A percentile compares a stretch with the other conserved stretches of the same genome.
Evolutionary conservation across 2,888 invertebrate genomes (phyloP).

Genomic region (Mechanitis mazaeus): DNA sequence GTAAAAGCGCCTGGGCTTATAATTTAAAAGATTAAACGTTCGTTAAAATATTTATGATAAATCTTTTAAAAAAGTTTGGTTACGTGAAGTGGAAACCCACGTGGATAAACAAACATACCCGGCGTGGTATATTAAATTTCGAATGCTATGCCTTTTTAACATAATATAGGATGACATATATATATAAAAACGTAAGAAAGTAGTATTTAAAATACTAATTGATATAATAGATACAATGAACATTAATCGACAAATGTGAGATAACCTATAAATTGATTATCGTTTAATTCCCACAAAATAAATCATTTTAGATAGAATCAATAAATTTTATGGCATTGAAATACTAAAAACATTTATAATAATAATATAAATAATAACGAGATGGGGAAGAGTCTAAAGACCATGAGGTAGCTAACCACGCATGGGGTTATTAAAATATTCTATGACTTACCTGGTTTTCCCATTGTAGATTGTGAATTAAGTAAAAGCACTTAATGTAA

Average conservation of each 20-base stretch:
- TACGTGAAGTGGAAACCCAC: not conserved
- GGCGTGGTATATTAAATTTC: too few species aligned
- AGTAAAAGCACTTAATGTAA: slow-evolving; percentile 20
- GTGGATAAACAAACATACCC: not conserved
- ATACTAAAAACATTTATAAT: not conserved
- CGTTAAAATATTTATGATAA: too few species aligned
- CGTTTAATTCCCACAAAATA: too few species aligned
- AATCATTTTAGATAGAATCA: not conserved
- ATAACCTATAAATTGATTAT: not conserved
- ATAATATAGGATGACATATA: too few species aligned
- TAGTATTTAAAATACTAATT: too few species aligned
- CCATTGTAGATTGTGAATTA: slow-evolving; percentile 41
- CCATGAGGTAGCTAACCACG: slow-evolving; percentile 41
- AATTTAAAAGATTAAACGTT: too few species aligned
- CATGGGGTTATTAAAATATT: slow-evolving; percentile 11
- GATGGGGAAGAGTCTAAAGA: slow-evolving; percentile 9
- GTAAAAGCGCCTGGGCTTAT: too few species aligned
- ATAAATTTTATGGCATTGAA: not conserved
- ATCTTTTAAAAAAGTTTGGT: not conserved
- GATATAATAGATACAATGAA: too few species aligned
- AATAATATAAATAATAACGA: slow-evolving; percentile 21
- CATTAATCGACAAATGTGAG: not conserved
- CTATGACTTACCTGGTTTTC: slow-evolving; percentile 61
- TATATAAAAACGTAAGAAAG: too few species aligned
- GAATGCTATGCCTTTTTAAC: too few species aligned